Base-by-base conservation (phyloP, 2,113 vertebrate species). In the Heloderma charlesbogerti region DNA sequence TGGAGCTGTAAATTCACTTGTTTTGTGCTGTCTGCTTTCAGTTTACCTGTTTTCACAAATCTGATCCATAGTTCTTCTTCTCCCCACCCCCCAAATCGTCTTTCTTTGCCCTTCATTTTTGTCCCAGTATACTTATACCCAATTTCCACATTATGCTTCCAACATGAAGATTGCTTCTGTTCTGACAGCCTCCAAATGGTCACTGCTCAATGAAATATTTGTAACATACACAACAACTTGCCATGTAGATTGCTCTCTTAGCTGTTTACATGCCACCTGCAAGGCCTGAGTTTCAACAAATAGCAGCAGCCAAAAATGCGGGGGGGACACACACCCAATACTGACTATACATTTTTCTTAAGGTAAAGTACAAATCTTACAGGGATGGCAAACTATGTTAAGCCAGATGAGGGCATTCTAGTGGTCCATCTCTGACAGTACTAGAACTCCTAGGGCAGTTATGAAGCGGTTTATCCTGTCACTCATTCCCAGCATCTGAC, bases 331-430 rank as follows among this genome's bases (percentile, higher is more conserved):
- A 82, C 43, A 48, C 29, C 4, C 63, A 78, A 29, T 6, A 13
- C 5, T 45, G 84, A 25, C 29, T n/a, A 8, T 6, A 29, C 63
- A 63, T 88, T 81, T 91, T 82, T 0, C 87, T 27, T 74, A n/a
- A 27, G 31, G 71, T 31, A 90, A 80, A 88, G 81, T 2, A 6
- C 86, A 92, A 79, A 74, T 79, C 75, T 86, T 87, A 66, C 22
- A 87, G 77, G 60, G 91, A 79, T 79, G 57, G n/a, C 74, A 67
- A 79, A 34, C 25, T 25, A 22, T 37, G 22, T 69, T 54, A 69
- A 79, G 29, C 12, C 29, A 25, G 31, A 34, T 27, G 40, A 10
- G 54, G 5, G 37, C 54, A 9, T 60, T 89, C 51, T 74, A 3
- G 60, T 8, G 51, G 71, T 25, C 71, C 51, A 84, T 45, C 45